These are phyloP conservation scores for Ecliptopera silaceata DNA, from an alignment of 2,888 invertebrate species.

Conservation along the genomic window DNA sequence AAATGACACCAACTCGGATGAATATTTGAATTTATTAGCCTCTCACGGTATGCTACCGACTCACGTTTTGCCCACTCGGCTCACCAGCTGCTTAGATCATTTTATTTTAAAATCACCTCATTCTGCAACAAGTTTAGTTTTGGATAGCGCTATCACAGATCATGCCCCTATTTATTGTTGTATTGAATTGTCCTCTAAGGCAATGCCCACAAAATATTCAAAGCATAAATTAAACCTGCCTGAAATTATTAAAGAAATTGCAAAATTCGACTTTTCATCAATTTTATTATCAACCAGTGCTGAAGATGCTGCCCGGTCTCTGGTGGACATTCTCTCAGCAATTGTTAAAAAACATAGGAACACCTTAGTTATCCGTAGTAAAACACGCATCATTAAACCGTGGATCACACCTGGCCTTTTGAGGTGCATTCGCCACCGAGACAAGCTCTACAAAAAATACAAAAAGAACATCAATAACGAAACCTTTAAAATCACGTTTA, in stretches of 20 bases:
- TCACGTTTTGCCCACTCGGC: background rate
- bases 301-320: background rate
- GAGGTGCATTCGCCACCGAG: background rate
- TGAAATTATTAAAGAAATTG: background rate
- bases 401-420: too few relatives aligned
- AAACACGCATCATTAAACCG: background rate
- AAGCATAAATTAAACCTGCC: background rate
- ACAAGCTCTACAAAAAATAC: background rate
- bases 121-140: background rate
- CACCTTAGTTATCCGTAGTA: background rate
- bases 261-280: background rate
- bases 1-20: background rate
- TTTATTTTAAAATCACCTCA: background rate
- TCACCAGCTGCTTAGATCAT: background rate
- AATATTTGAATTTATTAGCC: background rate
- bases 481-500: background rate
- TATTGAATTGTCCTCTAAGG: background rate
- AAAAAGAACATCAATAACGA: background rate
- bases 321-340: background rate
- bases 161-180: background rate
- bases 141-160: background rate
- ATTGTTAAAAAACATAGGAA: background rate
- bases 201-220: background rate
- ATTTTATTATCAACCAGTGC: background rate
- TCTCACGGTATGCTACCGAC: background rate